Evolutionary conservation across 2,888 invertebrate species (phyloP).

Genomic region (Hypolimnas misippus): DNA sequence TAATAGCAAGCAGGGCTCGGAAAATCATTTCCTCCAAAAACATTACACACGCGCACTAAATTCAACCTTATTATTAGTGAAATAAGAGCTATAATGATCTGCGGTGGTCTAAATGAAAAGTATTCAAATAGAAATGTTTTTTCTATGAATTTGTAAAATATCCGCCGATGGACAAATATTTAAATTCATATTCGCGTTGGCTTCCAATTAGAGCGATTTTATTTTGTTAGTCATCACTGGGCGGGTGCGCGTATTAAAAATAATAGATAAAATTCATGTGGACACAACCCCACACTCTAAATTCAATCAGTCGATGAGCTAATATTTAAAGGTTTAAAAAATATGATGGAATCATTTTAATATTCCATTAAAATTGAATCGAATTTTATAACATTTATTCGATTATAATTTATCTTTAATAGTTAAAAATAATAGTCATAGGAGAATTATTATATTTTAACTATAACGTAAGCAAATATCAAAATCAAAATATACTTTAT

Average conservation of each 20-base stretch:
- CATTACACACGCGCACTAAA: neutral
- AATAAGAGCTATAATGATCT: neutral
- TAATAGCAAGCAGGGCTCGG: constrained; percentile 8
- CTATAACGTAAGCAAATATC: too few species aligned
- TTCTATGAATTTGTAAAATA: constrained; percentile 39
- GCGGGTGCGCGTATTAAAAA: constrained; percentile 29
- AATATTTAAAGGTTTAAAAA: constrained; percentile 14
- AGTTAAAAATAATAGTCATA: too few species aligned
- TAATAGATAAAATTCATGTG: constrained; percentile 26
- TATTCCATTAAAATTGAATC: neutral
- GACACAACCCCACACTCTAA: constrained; percentile 19
- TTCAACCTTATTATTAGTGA: neutral
- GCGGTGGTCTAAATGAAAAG: neutral
- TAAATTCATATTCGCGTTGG: constrained; percentile 31
- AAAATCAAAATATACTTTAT: too few species aligned
- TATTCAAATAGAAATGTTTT: constrained; percentile 38
- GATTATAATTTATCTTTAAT: neutral
- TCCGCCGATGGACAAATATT: constrained; percentile 34
- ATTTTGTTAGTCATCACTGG: constrained; percentile 30
- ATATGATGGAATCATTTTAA: constrained; percentile 11
- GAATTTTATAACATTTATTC: neutral
- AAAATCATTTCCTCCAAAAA: constrained; percentile 24
- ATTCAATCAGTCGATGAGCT: constrained; percentile 20
- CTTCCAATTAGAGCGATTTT: constrained; percentile 38
- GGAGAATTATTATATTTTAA: too few species aligned